Base-by-base conservation (phyloP, 2,888 invertebrate species). In the Agrotis ipsilon region DNA sequence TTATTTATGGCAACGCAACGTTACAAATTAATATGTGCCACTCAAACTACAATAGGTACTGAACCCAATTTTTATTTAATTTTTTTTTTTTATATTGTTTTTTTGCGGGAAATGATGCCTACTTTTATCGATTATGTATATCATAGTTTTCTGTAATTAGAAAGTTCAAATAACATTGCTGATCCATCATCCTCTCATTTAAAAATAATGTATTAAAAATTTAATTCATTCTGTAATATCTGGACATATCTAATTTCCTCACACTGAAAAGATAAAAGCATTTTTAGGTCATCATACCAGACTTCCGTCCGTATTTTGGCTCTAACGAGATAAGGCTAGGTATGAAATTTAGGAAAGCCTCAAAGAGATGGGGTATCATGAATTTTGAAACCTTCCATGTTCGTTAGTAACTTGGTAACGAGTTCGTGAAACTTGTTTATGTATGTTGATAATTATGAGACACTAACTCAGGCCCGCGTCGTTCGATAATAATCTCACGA, bases 271-370 rank as follows among this genome's bases (percentile, higher is more conserved):
- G 49, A 49, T 45, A 19, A 61, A 54, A 63, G 49, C 18, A 70
- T 75, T 62, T 69, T 75, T 49, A 59, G 62, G 39, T 54, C 24
- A 67, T 75, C 49, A 68, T 68, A 9, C 39, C 5, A 21, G 60
- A n/a, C n/a, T 68, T 68, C 46, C 11, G 18, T 32, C 68, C 54
- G 9, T 46, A 75, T 49, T 68, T 60, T 16, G 19, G 45, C 39
- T 49, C 14, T 51, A 75, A 75, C 39, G 55, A 75, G 68, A 27
- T 75, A 67, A 55, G 39, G 49, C 19, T 5, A 32, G 6, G 16
- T 55, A 39, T 27, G 24, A 68, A 68, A 60, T 45, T 75, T 24
- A 49, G 13, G 2, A 21, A 21, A 32, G 48, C 45, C 48, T 55
- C 45, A 75, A 60, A 68, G 48, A 73, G 45, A 48, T 73, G 24